Conservation (phyloP, 2,888 invertebrate species). For the Blomia tropicalis region DNA sequence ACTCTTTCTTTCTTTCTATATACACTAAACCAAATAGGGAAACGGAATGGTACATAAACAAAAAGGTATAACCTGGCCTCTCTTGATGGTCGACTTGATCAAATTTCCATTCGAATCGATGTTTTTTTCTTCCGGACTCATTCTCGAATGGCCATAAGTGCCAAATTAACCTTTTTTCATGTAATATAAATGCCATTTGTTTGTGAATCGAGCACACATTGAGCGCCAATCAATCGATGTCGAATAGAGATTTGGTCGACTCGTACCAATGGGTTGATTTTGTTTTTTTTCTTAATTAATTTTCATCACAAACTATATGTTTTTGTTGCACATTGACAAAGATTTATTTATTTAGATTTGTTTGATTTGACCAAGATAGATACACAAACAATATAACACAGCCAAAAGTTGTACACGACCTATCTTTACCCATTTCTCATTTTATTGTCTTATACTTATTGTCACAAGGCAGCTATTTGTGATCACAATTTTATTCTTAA, state of each 20-base stretch:
- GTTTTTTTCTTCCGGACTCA: too few species aligned
- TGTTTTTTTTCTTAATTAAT: neutral
- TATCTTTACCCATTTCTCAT: neutral
- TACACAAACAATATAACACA: neutral
- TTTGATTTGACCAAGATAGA: neutral
- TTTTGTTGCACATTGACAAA: constrained; percentile 5
- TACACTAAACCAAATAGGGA: neutral
- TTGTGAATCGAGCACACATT: too few species aligned
- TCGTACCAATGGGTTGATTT: too few species aligned
- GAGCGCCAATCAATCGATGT: too few species aligned
- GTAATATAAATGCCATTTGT: neutral
- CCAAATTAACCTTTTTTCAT: neutral
- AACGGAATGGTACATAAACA: neutral
- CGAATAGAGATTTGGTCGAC: neutral
- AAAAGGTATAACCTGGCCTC: neutral
- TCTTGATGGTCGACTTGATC: neutral
- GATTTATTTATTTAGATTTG: neutral
- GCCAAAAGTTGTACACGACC: neutral
- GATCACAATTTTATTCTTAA: too few species aligned
- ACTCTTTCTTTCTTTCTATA: neutral
- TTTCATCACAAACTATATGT: neutral
- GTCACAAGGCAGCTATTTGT: constrained; percentile 15
- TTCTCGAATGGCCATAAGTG: neutral
- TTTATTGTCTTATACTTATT: neutral
- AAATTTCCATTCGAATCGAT: neutral